Percentiles rank a stretch among this genome's conserved stretches.
These are phyloP conservation scores for Cataglyphis rosenhaueri DNA, from an alignment of 2,888 invertebrate species.

Conservation along the genomic window DNA sequence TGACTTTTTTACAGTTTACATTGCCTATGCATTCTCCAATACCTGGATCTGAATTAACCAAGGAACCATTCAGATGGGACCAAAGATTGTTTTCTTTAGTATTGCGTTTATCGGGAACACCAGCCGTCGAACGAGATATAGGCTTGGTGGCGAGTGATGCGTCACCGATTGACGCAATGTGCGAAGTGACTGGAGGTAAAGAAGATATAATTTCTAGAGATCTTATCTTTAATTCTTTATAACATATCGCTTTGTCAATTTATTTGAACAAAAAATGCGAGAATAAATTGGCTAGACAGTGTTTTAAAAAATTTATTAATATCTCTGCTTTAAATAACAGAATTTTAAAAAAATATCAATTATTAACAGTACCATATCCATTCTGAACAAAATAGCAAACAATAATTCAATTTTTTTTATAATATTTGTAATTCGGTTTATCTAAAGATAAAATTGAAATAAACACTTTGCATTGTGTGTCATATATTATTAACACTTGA, in stretches of 20 bases:
- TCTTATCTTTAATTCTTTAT: not conserved
- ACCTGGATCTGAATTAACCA: slow-evolving; percentile 98
- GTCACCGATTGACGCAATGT: slow-evolving; percentile 98
- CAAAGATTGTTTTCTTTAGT: slow-evolving; percentile 98
- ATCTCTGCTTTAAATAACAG: not conserved
- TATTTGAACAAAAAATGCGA: not conserved
- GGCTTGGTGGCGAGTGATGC: slow-evolving; percentile 97
- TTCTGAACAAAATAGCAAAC: not conserved
- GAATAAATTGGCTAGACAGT: not conserved
- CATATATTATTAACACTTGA: not conserved
- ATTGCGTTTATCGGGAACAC: slow-evolving; percentile 95
- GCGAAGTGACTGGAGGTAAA: slow-evolving; percentile 98
- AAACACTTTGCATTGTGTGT: not conserved
- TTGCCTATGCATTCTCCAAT: slow-evolving; percentile 97
- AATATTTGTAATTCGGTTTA: not conserved
- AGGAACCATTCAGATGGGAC: slow-evolving; percentile 99
- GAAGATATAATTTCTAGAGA: not conserved
- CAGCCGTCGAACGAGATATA: slow-evolving; percentile 93
- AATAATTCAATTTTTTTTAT: not conserved
- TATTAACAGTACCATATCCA: not conserved
- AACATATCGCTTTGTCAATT: not conserved
- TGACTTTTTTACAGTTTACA: slow-evolving; percentile 88
- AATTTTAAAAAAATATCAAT: not conserved
- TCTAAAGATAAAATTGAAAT: not conserved
- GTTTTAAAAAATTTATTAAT: not conserved